Percentiles rank a stretch among this genome's conserved stretches.
These are phyloP conservation scores for Lordiphosa fenestrarum DNA, from an alignment of 2,888 invertebrate species.

Conservation along the genomic window DNA sequence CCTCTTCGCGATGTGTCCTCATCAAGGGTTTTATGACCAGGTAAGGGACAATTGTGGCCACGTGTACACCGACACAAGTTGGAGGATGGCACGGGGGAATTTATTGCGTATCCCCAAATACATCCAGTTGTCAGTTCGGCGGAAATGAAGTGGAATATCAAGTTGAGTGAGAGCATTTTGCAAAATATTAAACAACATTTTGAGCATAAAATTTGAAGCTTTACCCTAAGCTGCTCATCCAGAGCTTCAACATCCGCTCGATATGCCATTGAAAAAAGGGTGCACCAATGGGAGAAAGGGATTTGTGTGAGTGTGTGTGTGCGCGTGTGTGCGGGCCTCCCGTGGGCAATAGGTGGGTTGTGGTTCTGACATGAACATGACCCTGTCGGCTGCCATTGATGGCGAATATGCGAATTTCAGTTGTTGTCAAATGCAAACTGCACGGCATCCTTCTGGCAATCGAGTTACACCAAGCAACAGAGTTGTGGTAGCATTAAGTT, in stretches of 20 bases:
- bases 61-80: neutral
- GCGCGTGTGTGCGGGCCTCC: neutral
- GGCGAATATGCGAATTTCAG: too few relatives aligned
- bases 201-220: slow-evolving; percentile 41
- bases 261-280: slow-evolving; percentile 37
- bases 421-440: too few relatives aligned
- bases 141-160: slow-evolving; percentile 62
- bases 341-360: too few relatives aligned
- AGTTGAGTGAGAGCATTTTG: slow-evolving; percentile 38
- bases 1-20: neutral
- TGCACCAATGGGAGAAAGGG: slow-evolving; percentile 19
- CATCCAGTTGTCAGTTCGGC: slow-evolving; percentile 44
- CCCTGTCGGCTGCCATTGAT: too few relatives aligned
- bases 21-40: slow-evolving; percentile 44
- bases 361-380: neutral
- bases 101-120: slow-evolving; percentile 1
- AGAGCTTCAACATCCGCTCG: slow-evolving; percentile 35
- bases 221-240: slow-evolving; percentile 38
- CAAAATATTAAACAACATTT: slow-evolving; percentile 27
- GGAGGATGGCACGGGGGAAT: too few relatives aligned
- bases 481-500: too few relatives aligned
- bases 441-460: too few relatives aligned
- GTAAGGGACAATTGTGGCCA: slow-evolving; percentile 49
- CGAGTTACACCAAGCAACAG: too few relatives aligned
- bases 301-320: neutral